These are phyloP conservation scores for Drosophila ohnishii DNA, from an alignment of 1,140 invertebrate species.

Conservation along the genomic window DNA sequence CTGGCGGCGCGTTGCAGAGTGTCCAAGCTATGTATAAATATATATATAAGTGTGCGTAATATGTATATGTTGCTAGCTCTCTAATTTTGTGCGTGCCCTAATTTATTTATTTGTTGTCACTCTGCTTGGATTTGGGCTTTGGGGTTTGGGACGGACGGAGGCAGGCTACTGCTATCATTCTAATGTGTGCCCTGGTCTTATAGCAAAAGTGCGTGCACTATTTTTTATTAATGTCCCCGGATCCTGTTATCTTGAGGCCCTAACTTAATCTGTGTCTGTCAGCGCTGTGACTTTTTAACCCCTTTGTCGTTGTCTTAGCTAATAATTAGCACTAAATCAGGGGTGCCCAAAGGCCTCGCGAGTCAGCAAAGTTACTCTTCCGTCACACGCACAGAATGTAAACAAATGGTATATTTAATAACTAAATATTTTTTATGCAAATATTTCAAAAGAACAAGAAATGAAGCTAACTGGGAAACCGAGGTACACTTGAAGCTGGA, in stretches of 20 bases:
- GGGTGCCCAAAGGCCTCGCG: background rate
- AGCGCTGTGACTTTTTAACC: background rate
- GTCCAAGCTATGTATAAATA: background rate
- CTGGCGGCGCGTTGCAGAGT: background rate
- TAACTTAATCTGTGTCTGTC: background rate
- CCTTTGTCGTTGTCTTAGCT: background rate
- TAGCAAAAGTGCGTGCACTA: background rate
- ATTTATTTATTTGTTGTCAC: conserved; percentile 1
- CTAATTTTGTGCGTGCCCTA: conserved; percentile 1
- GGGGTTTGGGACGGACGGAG: background rate
- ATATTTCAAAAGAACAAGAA: too few species aligned
- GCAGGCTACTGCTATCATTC: background rate
- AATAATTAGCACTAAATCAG: background rate
- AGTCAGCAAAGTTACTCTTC: background rate
- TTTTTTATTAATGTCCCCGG: background rate
- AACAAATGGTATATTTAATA: background rate
- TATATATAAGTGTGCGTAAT: background rate
- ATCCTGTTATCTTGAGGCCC: background rate
- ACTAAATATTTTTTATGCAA: too few species aligned
- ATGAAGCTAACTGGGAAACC: too few species aligned
- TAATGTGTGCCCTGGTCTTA: background rate
- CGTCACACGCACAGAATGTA: background rate
- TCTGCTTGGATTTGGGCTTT: background rate
- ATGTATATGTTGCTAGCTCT: background rate
- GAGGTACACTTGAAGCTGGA: too few species aligned